phyloP scores from a whole-genome alignment of 2,113 vertebrate genomes.

The Podiceps cristatus region DNA sequence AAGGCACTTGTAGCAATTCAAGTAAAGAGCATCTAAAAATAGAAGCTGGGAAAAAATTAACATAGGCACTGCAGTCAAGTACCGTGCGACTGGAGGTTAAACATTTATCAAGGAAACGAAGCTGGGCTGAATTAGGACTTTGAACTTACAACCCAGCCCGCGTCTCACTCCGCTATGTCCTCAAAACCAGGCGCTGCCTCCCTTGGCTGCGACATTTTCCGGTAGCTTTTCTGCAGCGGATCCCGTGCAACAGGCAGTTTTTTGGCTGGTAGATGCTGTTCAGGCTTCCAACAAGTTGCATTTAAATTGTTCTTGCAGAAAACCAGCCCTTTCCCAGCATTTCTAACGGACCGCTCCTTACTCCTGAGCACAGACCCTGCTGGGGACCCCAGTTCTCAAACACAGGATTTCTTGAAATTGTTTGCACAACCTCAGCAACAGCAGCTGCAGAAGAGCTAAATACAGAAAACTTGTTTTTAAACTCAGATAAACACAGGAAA shows the following conservation, averaged over 20 bases:
- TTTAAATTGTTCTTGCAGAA: not conserved
- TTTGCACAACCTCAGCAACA: not conserved
- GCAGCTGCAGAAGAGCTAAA: not conserved
- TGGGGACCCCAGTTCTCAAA: not conserved
- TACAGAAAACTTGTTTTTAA: fast-evolving
- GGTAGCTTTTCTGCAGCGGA: not conserved
- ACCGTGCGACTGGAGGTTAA: not conserved
- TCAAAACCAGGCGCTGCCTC: not conserved
- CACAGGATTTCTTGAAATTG: not conserved
- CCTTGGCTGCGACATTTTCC: not conserved
- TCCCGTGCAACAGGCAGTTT: not conserved
- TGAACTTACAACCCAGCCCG: fast-evolving
- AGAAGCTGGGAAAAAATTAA: not conserved
- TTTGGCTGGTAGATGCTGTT: not conserved
- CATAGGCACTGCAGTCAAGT: fast-evolving
- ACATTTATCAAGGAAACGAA: fast-evolving
- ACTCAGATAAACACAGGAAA: not conserved
- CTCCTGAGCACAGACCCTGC: fast-evolving
- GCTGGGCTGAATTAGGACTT: not conserved
- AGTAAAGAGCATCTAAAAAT: not conserved
- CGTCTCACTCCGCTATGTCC: not conserved
- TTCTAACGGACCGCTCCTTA: not conserved
- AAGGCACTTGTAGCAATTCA: not conserved
- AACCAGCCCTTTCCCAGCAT: fast-evolving
- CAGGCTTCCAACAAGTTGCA: not conserved